A percentile compares a stretch with the other conserved stretches of the same genome.
Conservation (phyloP, 2,888 invertebrate species). For the Eupithecia centaureata region DNA sequence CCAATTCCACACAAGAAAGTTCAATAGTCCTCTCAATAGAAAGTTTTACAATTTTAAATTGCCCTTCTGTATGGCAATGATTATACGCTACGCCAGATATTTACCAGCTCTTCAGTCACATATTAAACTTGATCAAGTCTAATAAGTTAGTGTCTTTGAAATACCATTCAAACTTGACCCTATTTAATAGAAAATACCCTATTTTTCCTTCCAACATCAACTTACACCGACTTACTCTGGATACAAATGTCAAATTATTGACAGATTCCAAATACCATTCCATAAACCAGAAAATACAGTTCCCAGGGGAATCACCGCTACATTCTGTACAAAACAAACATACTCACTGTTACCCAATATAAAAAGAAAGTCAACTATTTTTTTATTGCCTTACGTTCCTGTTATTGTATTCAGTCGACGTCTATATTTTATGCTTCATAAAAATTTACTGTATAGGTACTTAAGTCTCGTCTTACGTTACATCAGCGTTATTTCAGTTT, state of each 20-base stretch:
- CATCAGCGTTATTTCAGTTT: conserved; percentile 55
- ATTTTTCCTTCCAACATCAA: neutral
- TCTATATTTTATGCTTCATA: conserved; percentile 59
- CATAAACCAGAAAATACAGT: conserved; percentile 8
- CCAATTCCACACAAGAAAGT: no score
- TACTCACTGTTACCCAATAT: conserved; percentile 31
- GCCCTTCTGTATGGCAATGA: no score
- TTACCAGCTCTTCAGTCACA: no score
- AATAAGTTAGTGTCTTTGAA: no score
- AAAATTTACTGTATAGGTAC: conserved; percentile 58
- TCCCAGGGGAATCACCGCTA: conserved; percentile 29
- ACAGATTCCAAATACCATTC: conserved; percentile 29
- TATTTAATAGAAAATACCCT: neutral
- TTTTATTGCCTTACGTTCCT: conserved; percentile 53
- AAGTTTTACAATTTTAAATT: no score
- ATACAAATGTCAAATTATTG: neutral
- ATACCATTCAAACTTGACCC: no score
- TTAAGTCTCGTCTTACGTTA: conserved; percentile 56
- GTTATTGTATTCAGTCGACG: conserved; percentile 54
- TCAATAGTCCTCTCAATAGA: no score
- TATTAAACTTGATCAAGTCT: no score
- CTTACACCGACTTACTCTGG: neutral
- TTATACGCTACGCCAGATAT: no score
- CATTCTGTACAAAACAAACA: conserved; percentile 44
- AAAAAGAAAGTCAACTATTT: conserved; percentile 46